Evolutionary conservation across 1,140 invertebrate species (phyloP).

Genomic region (Globodera ellingtonae): DNA sequence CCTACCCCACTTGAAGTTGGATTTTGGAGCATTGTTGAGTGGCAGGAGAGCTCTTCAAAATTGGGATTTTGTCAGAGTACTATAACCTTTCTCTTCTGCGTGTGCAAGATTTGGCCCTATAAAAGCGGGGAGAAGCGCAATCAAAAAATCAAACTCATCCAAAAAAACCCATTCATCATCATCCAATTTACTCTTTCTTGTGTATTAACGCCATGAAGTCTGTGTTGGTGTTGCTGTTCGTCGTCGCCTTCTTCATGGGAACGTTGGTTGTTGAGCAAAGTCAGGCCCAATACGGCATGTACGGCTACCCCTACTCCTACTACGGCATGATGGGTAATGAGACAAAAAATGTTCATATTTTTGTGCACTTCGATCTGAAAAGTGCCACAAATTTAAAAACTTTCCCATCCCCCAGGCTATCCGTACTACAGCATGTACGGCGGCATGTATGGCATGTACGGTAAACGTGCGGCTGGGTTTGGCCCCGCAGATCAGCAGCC

Average conservation of each 20-base stretch:
- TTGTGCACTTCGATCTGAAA: too few species aligned
- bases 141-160: neutral
- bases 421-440: too few species aligned
- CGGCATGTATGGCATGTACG: too few species aligned
- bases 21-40: neutral
- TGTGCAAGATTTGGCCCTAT: neutral
- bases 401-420: too few species aligned
- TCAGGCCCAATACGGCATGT: neutral
- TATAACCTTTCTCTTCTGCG: too few species aligned
- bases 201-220: neutral
- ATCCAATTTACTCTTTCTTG: too few species aligned
- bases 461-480: too few species aligned
- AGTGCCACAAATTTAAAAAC: too few species aligned
- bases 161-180: too few species aligned
- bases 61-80: neutral
- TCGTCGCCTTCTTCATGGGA: neutral
- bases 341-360: too few species aligned
- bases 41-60: neutral
- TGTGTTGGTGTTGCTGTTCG: neutral
- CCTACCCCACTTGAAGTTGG: neutral
- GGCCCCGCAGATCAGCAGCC: too few species aligned
- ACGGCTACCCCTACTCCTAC: neutral
- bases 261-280: neutral
- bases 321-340: neutral
- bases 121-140: neutral